A percentile compares a stretch with the other conserved stretches of the same genome.
Conservation (phyloP, 2,888 invertebrate genomes). For the Drosophila cyrtoloma region DNA sequence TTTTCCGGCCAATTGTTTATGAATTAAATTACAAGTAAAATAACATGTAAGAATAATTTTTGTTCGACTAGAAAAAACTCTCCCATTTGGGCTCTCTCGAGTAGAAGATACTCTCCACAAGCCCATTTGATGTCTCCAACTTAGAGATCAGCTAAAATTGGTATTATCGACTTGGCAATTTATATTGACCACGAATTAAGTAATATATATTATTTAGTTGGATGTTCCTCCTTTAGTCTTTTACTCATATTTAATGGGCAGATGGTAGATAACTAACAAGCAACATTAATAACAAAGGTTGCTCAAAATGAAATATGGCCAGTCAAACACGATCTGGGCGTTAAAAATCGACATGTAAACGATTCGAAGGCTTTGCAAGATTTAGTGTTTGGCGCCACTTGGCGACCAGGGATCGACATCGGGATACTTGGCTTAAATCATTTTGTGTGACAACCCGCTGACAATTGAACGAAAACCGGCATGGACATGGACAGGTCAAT, state of each 20-base stretch:
- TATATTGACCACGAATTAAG: not conserved
- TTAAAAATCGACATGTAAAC: conserved; percentile 64
- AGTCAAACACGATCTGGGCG: conserved; percentile 55
- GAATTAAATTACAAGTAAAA: conserved; percentile 41
- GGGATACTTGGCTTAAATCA: conserved; percentile 59
- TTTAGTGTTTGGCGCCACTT: conserved; percentile 59
- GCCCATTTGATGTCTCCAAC: not conserved
- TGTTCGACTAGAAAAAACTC: not conserved
- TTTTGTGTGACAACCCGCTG: conserved; percentile 77
- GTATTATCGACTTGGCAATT: not conserved
- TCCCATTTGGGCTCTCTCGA: not conserved
- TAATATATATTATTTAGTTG: not conserved
- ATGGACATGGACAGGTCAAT: conserved; percentile 51
- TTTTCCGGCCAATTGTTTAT: conserved; percentile 61
- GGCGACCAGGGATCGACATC: conserved; percentile 32
- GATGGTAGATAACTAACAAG: not conserved
- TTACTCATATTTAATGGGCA: not conserved
- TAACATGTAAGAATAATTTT: not conserved
- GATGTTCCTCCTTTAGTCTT: not conserved
- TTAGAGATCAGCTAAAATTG: not conserved
- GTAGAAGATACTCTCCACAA: not conserved
- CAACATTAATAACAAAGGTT: conserved; percentile 14
- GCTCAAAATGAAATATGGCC: conserved; percentile 61
- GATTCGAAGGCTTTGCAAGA: conserved; percentile 16
- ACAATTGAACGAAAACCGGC: conserved; percentile 58